Conservation (phyloP, 2,113 vertebrate genomes). For the Anoura caudifer region DNA sequence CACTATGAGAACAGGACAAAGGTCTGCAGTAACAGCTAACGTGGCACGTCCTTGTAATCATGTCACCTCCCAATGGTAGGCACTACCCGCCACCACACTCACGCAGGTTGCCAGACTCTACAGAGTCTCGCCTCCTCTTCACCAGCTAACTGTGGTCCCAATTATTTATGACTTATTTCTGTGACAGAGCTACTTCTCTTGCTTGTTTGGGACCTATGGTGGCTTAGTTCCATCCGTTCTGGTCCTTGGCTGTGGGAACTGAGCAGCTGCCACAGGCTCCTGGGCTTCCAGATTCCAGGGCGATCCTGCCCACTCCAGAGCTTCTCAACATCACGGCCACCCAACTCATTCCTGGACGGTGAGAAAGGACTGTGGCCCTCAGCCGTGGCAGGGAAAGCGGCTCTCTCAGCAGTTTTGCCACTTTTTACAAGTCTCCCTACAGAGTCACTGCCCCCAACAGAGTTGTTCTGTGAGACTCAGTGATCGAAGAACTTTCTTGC, state of each 20-base stretch:
- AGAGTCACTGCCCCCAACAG: neutral
- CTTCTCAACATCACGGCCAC: neutral
- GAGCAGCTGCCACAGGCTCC: neutral
- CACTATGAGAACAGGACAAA: neutral
- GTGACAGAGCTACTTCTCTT: neutral
- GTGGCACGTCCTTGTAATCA: neutral
- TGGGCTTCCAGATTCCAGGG: neutral
- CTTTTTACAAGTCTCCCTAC: neutral
- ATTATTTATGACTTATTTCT: neutral
- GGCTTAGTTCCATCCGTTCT: neutral
- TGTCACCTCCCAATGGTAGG: neutral
- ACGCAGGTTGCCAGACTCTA: neutral
- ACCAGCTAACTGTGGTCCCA: neutral
- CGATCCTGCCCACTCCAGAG: no score
- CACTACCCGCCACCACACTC: neutral
- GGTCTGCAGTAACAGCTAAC: neutral
- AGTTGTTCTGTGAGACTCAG: neutral
- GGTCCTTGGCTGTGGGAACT: neutral
- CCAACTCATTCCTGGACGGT: neutral
- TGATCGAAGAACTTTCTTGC: neutral
- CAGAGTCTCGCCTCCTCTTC: neutral
- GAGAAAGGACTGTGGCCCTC: neutral
- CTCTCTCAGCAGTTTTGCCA: neutral
- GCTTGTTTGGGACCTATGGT: neutral
- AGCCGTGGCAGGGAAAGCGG: neutral